Percentiles rank a stretch among this genome's conserved stretches.
Evolutionary conservation across 2,113 vertebrate species (phyloP).

Genomic region (Sapayoa aenigma): DNA sequence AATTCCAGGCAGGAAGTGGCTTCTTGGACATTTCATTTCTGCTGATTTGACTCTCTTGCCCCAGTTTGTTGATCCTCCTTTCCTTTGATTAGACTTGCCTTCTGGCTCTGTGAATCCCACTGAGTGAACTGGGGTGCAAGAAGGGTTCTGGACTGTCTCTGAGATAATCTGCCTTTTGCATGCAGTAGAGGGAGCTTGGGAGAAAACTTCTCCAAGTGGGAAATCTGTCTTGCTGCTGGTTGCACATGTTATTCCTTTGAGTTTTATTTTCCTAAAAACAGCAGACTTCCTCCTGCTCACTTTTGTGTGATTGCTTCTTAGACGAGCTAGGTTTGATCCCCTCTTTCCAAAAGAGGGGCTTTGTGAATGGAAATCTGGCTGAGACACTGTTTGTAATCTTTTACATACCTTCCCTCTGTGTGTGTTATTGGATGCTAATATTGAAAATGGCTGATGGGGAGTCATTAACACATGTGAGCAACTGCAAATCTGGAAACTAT

Average conservation of each 20-base stretch:
- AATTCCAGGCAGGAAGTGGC: neutral
- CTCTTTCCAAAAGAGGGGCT: neutral
- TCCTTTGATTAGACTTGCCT: neutral
- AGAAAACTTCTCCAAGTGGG: neutral
- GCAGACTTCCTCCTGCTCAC: neutral
- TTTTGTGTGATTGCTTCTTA: neutral
- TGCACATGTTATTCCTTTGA: neutral
- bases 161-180: neutral
- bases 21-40: neutral
- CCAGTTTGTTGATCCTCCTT: neutral
- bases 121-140: neutral
- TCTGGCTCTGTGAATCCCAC: neutral
- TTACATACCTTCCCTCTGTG: neutral
- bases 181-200: neutral
- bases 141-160: neutral
- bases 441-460: accelerated
- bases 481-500: neutral
- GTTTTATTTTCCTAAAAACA: neutral
- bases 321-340: neutral
- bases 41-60: neutral
- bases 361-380: neutral
- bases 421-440: neutral
- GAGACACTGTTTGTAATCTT: neutral
- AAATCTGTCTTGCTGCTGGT: neutral
- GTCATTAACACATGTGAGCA: neutral